A percentile compares a stretch with the other conserved stretches of the same genome.
phyloP scores from a whole-genome alignment of 1,140 invertebrate species.

The Drosophila willistoni region DNA sequence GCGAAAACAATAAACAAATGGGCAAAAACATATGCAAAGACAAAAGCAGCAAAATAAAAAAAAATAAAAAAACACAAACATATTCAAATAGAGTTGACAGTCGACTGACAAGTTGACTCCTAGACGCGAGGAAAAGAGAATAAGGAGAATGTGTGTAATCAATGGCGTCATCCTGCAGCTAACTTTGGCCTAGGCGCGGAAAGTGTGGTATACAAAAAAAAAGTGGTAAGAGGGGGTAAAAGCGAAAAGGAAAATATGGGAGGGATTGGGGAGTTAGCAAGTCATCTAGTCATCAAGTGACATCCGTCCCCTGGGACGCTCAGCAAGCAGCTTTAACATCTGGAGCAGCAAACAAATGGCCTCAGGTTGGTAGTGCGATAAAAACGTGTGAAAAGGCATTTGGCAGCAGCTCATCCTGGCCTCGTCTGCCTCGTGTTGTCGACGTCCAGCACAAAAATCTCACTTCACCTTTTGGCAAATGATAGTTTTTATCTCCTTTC shows the following conservation, averaged over 20 bases:
- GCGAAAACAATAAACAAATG: constrained; percentile 73
- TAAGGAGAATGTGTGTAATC: constrained; percentile 46
- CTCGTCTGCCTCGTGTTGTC: constrained; percentile 14
- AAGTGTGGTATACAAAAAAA: neutral
- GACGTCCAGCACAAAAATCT: constrained; percentile 43
- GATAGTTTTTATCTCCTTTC: constrained; percentile 72
- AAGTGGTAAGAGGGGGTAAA: neutral
- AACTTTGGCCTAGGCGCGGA: neutral
- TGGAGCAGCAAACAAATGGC: constrained; percentile 69
- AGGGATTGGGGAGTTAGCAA: constrained; percentile 46
- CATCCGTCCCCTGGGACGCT: constrained; percentile 56
- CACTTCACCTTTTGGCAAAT: constrained; percentile 74
- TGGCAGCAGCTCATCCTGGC: constrained; percentile 50
- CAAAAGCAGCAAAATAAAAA: constrained; percentile 20
- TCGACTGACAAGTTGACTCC: constrained; percentile 45
- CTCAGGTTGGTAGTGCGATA: constrained; percentile 53
- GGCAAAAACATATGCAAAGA: constrained; percentile 76
- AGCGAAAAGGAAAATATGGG: neutral
- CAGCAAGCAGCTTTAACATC: constrained; percentile 11
- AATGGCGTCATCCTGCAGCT: constrained; percentile 65
- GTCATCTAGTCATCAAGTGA: constrained; percentile 71
- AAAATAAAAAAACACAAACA: constrained; percentile 17
- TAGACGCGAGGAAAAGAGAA: too few relatives aligned
- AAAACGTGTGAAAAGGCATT: constrained; percentile 78
- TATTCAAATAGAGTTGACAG: constrained; percentile 74